Conservation (phyloP, 1,140 invertebrate species). For the Euglossa dilemma region DNA sequence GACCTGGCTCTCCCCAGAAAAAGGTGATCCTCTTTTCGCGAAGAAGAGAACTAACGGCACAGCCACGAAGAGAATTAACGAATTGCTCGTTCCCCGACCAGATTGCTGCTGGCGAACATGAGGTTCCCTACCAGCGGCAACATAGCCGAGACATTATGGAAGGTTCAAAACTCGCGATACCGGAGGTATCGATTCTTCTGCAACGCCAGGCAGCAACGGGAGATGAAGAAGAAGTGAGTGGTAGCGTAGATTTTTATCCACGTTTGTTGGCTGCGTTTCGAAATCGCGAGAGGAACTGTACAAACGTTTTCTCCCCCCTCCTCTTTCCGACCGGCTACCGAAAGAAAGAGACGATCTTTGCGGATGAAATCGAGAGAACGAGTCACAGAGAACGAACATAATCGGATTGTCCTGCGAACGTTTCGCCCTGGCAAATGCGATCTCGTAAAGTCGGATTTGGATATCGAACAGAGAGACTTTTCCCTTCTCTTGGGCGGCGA, state of each 20-base stretch:
- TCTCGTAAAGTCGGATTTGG: slow-evolving; percentile 50
- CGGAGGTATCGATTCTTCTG: slow-evolving; percentile 74
- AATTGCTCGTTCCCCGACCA: slow-evolving; percentile 16
- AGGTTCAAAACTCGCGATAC: slow-evolving; percentile 71
- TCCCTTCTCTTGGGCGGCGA: background rate
- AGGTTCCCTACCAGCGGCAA: slow-evolving; percentile 42
- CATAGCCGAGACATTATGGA: slow-evolving; percentile 57
- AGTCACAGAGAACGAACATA: background rate
- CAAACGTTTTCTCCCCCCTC: too few relatives aligned
- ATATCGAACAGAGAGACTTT: background rate
- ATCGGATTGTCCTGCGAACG: slow-evolving; percentile 46
- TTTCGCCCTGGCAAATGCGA: slow-evolving; percentile 12
- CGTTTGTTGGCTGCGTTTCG: background rate
- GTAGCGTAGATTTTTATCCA: background rate
- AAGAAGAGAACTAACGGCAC: too few relatives aligned
- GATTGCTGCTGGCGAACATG: slow-evolving; percentile 48
- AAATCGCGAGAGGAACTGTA: background rate
- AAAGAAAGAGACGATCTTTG: background rate
- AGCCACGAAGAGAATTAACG: slow-evolving; percentile 13
- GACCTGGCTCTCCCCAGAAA: slow-evolving; percentile 73
- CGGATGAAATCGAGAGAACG: background rate
- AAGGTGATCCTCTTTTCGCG: slow-evolving; percentile 23
- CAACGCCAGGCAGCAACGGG: slow-evolving; percentile 67
- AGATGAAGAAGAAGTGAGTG: slow-evolving; percentile 38
- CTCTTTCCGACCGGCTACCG: background rate